Percentiles rank a stretch among this genome's conserved stretches.
Evolutionary conservation across 2,113 vertebrate species (phyloP).

Genomic region (Octodon degus): DNA sequence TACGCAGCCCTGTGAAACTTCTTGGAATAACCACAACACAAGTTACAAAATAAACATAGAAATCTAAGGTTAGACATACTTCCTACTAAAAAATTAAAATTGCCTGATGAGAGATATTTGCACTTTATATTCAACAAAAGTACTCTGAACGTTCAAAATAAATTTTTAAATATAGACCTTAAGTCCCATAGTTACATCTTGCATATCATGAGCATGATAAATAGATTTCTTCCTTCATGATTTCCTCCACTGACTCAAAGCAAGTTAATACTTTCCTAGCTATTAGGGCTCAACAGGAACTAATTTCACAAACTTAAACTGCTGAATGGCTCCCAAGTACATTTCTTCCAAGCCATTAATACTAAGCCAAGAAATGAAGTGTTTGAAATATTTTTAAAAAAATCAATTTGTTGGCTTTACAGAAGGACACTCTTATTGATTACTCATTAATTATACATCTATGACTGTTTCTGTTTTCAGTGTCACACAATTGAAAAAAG

Average conservation of each 20-base stretch:
- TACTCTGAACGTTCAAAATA: neutral
- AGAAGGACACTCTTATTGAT: constrained; percentile 78
- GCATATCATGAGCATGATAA: constrained; percentile 15
- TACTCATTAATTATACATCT: constrained; percentile 78
- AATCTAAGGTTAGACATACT: neutral
- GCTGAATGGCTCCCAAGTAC: constrained; percentile 1
- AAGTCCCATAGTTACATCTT: neutral
- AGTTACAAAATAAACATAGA: constrained; percentile 36
- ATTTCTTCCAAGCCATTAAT: constrained; percentile 61
- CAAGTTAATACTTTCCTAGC: constrained; percentile 41
- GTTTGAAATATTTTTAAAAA: constrained; percentile 71
- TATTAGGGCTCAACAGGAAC: constrained; percentile 55
- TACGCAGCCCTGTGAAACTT: neutral
- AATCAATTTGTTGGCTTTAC: constrained; percentile 76
- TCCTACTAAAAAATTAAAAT: constrained; percentile 33
- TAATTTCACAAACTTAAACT: constrained; percentile 59
- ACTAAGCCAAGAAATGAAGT: constrained; percentile 48
- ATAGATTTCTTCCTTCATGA: constrained; percentile 32
- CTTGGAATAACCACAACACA: neutral
- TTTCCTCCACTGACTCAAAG: constrained; percentile 58
- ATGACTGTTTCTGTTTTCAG: constrained; percentile 77
- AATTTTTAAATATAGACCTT: constrained; percentile 41
- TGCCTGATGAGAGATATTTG: neutral
- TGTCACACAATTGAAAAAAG: constrained; percentile 58
- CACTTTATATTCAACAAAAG: constrained; percentile 31